phyloP scores from a whole-genome alignment of 2,113 vertebrate species.

The Trematocara macrostoma region DNA sequence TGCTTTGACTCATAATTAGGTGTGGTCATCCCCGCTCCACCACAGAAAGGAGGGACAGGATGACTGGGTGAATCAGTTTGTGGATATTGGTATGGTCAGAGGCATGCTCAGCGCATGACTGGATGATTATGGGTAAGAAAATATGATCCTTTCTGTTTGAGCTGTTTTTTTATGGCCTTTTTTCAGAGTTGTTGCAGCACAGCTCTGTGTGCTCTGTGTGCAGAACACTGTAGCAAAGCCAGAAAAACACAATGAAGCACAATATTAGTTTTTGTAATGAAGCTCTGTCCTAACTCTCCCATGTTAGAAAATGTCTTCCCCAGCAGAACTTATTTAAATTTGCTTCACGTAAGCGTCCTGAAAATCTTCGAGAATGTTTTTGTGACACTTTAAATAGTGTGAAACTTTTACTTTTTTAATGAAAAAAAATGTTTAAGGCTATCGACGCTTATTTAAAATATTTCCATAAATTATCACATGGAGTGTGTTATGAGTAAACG shows the following conservation, averaged over 20 bases:
- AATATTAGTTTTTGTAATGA: neutral
- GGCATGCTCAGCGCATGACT: neutral
- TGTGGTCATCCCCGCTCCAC: neutral
- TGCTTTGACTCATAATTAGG: neutral
- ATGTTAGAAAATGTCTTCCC: neutral
- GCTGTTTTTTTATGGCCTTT: neutral
- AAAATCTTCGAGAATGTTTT: neutral
- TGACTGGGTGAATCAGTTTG: conserved; percentile 1
- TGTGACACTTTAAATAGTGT: neutral
- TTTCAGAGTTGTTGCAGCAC: neutral
- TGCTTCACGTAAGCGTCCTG: neutral
- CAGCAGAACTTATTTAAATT: neutral
- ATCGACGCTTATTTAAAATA: neutral
- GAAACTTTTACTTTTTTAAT: neutral
- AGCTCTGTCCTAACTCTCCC: neutral
- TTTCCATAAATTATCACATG: neutral
- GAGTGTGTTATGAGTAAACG: neutral
- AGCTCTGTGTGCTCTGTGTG: neutral
- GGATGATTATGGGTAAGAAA: neutral
- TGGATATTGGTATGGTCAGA: neutral
- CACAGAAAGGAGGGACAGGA: neutral
- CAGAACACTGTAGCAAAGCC: neutral
- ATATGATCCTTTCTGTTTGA: neutral
- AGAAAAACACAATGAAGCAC: neutral
- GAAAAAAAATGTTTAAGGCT: neutral